Conservation (phyloP, 2,113 vertebrate species). For the Catagonus wagneri region DNA sequence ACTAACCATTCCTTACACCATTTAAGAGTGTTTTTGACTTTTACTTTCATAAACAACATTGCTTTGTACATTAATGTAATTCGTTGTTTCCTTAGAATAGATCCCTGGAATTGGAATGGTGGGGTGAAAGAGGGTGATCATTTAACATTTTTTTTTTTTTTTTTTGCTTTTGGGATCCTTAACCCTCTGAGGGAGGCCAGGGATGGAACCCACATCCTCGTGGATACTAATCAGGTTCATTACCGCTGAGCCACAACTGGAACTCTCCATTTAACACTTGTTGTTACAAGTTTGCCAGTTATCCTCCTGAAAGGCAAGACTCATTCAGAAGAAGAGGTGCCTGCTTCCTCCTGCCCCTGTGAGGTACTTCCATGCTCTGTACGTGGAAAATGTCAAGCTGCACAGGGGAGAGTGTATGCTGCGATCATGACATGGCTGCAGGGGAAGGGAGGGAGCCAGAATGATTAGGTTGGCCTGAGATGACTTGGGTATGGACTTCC, state of each 20-base stretch:
- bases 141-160: neutral
- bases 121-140: neutral
- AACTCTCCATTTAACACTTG: neutral
- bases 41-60: neutral
- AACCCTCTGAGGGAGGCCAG: too few species aligned
- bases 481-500: neutral
- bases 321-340: neutral
- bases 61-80: neutral
- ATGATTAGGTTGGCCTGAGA: too few species aligned
- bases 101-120: neutral
- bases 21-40: neutral
- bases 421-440: neutral
- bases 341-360: neutral
- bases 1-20: neutral
- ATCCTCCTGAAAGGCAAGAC: neutral
- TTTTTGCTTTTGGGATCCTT: too few species aligned
- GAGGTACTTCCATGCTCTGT: neutral
- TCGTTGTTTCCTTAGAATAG: neutral
- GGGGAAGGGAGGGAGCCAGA: neutral
- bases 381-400: neutral
- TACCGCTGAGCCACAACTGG: too few species aligned
- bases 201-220: too few species aligned
- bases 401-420: neutral
- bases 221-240: too few species aligned
- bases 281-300: neutral